Conservation (phyloP, 53 echinoderm and acorn worm species). For the Paelopatides confundens region DNA sequence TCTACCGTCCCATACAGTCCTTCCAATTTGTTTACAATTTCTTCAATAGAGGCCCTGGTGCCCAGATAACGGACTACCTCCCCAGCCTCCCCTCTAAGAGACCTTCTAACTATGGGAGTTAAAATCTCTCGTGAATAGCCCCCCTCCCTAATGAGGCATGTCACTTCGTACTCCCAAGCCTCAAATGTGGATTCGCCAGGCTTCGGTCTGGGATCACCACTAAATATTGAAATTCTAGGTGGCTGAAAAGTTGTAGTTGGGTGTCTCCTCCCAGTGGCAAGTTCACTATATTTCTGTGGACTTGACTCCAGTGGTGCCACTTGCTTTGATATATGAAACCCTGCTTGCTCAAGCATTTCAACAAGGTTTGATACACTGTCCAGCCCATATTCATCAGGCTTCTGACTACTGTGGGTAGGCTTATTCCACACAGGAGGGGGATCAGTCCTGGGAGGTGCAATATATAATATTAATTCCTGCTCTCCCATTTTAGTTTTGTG, state of each 20-base stretch:
- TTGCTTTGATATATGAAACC: no score
- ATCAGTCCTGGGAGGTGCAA: no score
- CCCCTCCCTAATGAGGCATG: conserved; percentile 23
- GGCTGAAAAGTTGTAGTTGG: neutral
- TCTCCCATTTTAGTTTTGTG: no score
- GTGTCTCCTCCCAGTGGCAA: neutral
- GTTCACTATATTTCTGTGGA: neutral
- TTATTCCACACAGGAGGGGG: no score
- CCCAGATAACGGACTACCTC: conserved; percentile 25
- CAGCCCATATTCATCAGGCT: no score
- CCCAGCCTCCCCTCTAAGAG: conserved; percentile 12
- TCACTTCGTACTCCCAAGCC: conserved; percentile 46
- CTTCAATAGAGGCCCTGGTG: neutral
- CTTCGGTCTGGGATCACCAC: conserved; percentile 52
- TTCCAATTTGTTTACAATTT: neutral
- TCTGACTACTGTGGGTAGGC: no score
- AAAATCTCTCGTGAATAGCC: neutral
- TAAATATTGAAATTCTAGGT: neutral
- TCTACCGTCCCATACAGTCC: no score
- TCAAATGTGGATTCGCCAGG: conserved; percentile 44
- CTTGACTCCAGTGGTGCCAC: neutral
- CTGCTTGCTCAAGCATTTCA: no score
- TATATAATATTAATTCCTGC: no score
- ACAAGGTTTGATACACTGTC: no score
- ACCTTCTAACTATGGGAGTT: neutral